Conservation (phyloP, 2,113 vertebrate species). For the Aix galericulata region DNA sequence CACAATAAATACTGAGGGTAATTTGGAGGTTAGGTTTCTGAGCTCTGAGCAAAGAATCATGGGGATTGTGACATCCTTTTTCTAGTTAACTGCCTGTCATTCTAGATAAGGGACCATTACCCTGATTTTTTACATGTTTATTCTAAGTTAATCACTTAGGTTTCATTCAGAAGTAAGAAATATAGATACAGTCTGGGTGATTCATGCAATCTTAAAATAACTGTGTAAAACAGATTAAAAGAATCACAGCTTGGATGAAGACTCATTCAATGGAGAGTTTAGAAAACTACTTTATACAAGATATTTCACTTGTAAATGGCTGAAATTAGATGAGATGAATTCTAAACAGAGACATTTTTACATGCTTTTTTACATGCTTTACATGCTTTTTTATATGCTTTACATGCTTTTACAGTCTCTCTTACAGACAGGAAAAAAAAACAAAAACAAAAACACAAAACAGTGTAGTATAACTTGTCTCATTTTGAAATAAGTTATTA, state of each 20-base stretch:
- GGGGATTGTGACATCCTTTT: neutral
- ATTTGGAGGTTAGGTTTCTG: neutral
- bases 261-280: neutral
- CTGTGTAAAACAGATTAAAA: neutral
- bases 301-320: neutral
- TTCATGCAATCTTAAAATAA: neutral
- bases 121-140: neutral
- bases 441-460: no score
- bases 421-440: neutral
- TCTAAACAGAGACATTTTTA: neutral
- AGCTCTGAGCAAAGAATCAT: neutral
- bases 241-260: neutral
- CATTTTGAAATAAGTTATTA: neutral
- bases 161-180: neutral
- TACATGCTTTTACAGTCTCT: neutral
- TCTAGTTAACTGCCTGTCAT: neutral
- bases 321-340: neutral
- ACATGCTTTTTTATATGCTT: no score
- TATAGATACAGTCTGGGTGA: accelerated
- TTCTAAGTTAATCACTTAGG: neutral
- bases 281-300: neutral
- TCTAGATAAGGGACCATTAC: neutral
- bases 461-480: neutral
- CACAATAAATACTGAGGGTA: neutral
- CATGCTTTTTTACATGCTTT: neutral